Evolutionary conservation across 2,113 vertebrate species (phyloP).

Genomic region (Amphiprion ocellaris): DNA sequence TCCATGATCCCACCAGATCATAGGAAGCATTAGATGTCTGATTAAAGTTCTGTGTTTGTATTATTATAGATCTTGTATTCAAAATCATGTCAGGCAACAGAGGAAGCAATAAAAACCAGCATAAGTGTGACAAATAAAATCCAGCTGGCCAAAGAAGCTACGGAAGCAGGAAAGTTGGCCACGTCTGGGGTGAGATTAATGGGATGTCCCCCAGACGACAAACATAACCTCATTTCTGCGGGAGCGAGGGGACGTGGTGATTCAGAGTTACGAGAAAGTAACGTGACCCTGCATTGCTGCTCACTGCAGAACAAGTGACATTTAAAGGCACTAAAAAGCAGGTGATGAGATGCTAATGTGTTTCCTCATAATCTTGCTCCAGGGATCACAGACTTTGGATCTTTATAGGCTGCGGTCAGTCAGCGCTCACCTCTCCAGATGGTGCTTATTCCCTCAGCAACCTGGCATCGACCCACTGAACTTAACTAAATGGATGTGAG

Average conservation of each 20-base stretch:
- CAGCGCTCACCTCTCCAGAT: constrained; percentile 39
- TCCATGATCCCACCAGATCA: too few species aligned
- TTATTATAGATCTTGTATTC: too few species aligned
- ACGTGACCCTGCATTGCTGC: not conserved
- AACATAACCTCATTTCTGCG: not conserved
- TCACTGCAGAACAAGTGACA: constrained; percentile 41
- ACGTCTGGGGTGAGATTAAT: not conserved
- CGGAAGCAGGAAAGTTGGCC: not conserved
- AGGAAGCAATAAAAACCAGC: too few species aligned
- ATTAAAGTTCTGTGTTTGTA: too few species aligned
- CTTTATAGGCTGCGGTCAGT: constrained; percentile 37
- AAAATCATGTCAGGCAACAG: too few species aligned
- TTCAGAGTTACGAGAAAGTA: constrained; percentile 65
- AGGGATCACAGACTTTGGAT: constrained; percentile 21
- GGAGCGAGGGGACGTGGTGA: constrained; percentile 42
- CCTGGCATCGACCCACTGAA: not conserved
- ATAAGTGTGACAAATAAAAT: not conserved
- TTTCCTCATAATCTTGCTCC: constrained; percentile 7
- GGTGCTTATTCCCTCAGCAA: constrained; percentile 36
- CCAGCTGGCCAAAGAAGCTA: not conserved
- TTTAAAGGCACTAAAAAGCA: constrained; percentile 53
- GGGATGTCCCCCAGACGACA: constrained; percentile 6
- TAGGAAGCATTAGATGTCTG: too few species aligned
- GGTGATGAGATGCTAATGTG: constrained; percentile 50
- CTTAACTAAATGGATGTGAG: not conserved